These are phyloP conservation scores for Rhinichthys osculus DNA, from an alignment of 2,797 vertebrate species.

Conservation along the genomic window DNA sequence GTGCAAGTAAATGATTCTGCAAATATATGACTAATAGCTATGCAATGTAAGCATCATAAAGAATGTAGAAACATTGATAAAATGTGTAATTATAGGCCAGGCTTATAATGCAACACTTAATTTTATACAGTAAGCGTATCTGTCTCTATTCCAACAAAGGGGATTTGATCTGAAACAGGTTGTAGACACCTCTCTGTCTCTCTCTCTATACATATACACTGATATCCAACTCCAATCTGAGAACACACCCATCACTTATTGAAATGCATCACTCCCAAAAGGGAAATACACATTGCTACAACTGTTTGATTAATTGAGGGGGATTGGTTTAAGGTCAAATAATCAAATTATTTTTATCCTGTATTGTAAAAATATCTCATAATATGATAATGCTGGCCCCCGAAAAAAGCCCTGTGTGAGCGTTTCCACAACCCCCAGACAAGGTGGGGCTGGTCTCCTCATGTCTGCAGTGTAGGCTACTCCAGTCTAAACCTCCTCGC, in stretches of 20 bases:
- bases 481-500: slow-evolving; percentile 33
- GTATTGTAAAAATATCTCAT: background rate
- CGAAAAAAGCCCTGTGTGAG: slow-evolving; percentile 11
- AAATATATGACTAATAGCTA: background rate
- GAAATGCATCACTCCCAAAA: background rate
- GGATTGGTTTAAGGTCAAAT: background rate
- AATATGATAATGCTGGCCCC: no score
- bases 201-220: slow-evolving; percentile 35
- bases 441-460: slow-evolving; percentile 57
- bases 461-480: slow-evolving; percentile 43
- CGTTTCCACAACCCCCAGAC: slow-evolving; percentile 43
- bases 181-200: background rate
- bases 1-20: background rate
- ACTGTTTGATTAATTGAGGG: background rate
- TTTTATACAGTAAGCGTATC: background rate
- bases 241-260: slow-evolving; percentile 16
- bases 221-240: background rate
- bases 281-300: background rate
- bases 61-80: background rate
- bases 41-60: background rate
- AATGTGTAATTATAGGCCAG: background rate
- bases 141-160: background rate
- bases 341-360: background rate
- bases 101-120: background rate
- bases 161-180: no score